A percentile compares a stretch with the other conserved stretches of the same genome.
These are phyloP conservation scores for Eciton burchellii DNA, from an alignment of 1,140 invertebrate species.

Conservation along the genomic window DNA sequence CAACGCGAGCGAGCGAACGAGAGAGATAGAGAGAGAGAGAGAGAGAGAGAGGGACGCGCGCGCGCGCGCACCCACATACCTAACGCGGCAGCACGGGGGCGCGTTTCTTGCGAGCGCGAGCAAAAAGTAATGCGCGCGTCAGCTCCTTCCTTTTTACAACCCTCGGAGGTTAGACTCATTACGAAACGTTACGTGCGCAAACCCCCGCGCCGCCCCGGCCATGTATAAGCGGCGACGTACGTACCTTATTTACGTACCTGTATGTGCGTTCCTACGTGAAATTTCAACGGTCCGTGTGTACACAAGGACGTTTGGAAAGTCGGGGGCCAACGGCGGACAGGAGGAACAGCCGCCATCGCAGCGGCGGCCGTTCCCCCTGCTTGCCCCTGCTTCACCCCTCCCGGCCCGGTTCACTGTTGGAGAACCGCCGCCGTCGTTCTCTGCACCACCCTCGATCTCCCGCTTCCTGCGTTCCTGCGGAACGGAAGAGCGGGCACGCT, in stretches of 20 bases:
- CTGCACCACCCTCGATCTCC: background rate
- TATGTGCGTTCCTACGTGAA: conserved; percentile 19
- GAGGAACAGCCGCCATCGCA: background rate
- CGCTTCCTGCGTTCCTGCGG: background rate
- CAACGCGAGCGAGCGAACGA: too few species aligned
- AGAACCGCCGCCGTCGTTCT: background rate
- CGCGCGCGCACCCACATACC: background rate
- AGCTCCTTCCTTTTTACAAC: conserved; percentile 66
- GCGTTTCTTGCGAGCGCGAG: conserved; percentile 56
- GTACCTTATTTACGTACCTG: background rate
- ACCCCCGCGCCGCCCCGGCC: conserved; percentile 28
- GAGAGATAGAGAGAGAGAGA: too few species aligned
- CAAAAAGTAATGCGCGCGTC: conserved; percentile 67
- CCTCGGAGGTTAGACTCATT: conserved; percentile 70
- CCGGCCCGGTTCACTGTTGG: too few species aligned
- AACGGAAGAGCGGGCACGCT: background rate
- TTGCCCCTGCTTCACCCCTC: background rate
- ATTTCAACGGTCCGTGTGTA: conserved; percentile 43
- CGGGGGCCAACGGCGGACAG: conserved; percentile 1
- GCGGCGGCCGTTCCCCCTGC: conserved; percentile 5
- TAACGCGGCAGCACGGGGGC: background rate
- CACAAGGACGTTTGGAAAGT: conserved; percentile 44
- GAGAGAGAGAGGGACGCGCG: too few species aligned
- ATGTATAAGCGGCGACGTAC: conserved; percentile 47
- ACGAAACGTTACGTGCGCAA: conserved; percentile 71